Conservation (phyloP, 2,113 vertebrate species). For the Ctenomys sociabilis region DNA sequence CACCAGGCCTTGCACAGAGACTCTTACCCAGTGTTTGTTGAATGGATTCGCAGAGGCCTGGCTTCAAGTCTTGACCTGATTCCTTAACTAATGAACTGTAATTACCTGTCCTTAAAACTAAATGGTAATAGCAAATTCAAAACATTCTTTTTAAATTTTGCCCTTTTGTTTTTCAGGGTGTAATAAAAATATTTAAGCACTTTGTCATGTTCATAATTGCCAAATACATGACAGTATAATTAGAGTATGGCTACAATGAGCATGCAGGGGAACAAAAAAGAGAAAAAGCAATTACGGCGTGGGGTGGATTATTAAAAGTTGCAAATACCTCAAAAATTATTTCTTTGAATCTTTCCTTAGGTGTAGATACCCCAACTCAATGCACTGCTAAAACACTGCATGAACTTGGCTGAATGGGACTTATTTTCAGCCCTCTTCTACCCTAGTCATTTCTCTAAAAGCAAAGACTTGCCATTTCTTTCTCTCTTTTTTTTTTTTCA, state of each 20-base stretch:
- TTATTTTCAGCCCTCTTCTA: neutral
- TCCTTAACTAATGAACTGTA: neutral
- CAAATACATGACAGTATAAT: neutral
- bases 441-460: neutral
- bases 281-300: neutral
- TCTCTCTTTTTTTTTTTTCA: neutral
- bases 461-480: neutral
- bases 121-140: neutral
- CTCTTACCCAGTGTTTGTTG: neutral
- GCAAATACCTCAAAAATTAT: neutral
- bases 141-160: neutral
- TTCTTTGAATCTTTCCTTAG: neutral
- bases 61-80: neutral
- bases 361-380: neutral
- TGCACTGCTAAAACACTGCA: neutral
- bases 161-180: neutral
- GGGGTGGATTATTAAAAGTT: neutral
- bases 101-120: neutral
- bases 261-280: neutral
- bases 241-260: neutral
- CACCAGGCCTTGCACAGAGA: neutral
- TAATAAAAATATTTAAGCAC: constrained; percentile 25
- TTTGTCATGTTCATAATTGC: neutral
- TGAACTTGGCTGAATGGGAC: neutral
- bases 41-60: neutral